Evolutionary conservation across 2,797 vertebrate species (phyloP).

Genomic region (Brotula barbata): DNA sequence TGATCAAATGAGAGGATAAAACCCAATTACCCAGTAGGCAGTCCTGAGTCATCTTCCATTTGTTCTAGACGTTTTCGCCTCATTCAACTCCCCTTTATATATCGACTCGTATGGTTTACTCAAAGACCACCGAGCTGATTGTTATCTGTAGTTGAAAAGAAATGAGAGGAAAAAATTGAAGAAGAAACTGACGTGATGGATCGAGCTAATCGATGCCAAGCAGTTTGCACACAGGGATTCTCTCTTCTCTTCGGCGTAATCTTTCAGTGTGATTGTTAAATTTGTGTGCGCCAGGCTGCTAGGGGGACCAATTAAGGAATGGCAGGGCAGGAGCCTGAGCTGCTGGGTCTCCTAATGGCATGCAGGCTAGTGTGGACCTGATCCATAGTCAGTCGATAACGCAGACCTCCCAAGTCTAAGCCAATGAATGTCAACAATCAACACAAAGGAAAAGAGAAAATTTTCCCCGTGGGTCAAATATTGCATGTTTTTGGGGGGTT

Average conservation of each 20-base stretch:
- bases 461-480: background rate
- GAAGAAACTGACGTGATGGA: slow-evolving; percentile 65
- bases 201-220: slow-evolving; percentile 70
- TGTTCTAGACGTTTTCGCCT: slow-evolving; percentile 63
- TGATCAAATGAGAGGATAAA: slow-evolving; percentile 71
- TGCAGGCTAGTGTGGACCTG: slow-evolving; percentile 54
- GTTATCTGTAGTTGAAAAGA: slow-evolving; percentile 70
- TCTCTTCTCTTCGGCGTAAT: slow-evolving; percentile 57
- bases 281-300: slow-evolving; percentile 56
- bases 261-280: slow-evolving; percentile 59
- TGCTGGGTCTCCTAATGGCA: slow-evolving; percentile 62
- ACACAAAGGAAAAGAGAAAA: slow-evolving; percentile 12
- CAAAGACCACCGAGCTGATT: slow-evolving; percentile 66
- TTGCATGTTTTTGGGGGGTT: background rate
- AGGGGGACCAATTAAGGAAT: slow-evolving; percentile 72
- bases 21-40: slow-evolving; percentile 71
- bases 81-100: slow-evolving; percentile 58
- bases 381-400: slow-evolving; percentile 67
- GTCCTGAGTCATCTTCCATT: slow-evolving; percentile 66
- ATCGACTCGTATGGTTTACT: slow-evolving; percentile 67
- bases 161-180: slow-evolving; percentile 50
- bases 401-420: slow-evolving; percentile 28
- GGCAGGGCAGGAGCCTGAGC: slow-evolving; percentile 56
- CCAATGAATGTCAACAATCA: slow-evolving; percentile 47
- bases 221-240: slow-evolving; percentile 50